These are phyloP conservation scores for Xerus rutilus DNA, from an alignment of 2,797 vertebrate species.

Conservation along the genomic window DNA sequence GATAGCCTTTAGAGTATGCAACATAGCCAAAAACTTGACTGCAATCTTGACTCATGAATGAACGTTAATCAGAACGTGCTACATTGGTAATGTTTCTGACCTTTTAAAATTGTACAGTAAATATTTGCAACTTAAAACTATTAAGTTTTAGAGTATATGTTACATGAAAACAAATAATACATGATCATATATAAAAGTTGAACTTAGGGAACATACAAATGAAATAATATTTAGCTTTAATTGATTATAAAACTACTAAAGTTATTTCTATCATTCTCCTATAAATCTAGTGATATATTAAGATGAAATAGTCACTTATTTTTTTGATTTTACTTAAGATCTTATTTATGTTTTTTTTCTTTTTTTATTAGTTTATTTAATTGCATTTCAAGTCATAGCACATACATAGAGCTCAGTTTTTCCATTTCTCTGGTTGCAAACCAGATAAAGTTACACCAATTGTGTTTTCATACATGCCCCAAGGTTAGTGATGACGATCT, in stretches of 20 bases:
- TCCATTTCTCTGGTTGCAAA: too few relatives aligned
- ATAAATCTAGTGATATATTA: neutral
- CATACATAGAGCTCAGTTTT: too few relatives aligned
- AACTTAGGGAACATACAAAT: neutral
- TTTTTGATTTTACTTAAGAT: too few relatives aligned
- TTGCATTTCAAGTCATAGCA: too few relatives aligned
- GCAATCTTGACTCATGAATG: neutral
- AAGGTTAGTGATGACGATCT: too few relatives aligned
- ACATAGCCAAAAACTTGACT: neutral
- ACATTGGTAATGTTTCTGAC: neutral
- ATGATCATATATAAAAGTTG: neutral
- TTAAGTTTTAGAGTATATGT: neutral
- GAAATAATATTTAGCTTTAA: neutral
- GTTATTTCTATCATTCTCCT: neutral
- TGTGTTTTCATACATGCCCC: too few relatives aligned
- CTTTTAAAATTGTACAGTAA: neutral
- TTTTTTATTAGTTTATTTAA: too few relatives aligned
- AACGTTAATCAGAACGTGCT: neutral
- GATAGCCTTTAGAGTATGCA: neutral
- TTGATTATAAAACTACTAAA: neutral
- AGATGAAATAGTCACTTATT: neutral
- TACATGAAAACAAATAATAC: neutral
- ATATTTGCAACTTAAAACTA: neutral
- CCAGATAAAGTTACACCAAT: too few relatives aligned
- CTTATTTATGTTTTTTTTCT: too few relatives aligned